A percentile compares a stretch with the other conserved stretches of the same genome.
Conservation (phyloP, 2,797 vertebrate genomes). For the Molossus molossus region DNA sequence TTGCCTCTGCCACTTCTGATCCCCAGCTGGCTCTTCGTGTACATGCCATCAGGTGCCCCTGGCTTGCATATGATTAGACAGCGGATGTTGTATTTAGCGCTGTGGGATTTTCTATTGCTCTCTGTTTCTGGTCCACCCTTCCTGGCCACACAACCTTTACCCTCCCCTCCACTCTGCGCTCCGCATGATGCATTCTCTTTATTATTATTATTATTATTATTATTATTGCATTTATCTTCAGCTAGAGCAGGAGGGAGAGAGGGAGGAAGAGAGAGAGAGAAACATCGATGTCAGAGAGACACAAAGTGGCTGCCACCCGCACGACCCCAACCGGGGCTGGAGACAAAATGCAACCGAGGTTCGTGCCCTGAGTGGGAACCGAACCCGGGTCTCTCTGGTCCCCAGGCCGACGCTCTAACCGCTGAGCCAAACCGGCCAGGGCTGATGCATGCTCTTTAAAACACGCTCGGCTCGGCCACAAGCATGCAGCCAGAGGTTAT, state of each 20-base stretch:
- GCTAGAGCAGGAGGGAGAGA: neutral
- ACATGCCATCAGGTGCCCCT: neutral
- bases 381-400: too few relatives aligned
- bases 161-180: neutral
- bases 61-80: neutral
- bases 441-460: neutral
- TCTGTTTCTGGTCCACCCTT: neutral
- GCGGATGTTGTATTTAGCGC: neutral
- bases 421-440: too few relatives aligned
- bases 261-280: neutral
- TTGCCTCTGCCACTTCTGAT: neutral
- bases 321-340: too few relatives aligned
- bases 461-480: neutral
- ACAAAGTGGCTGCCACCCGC: too few relatives aligned
- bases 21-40: neutral
- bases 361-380: too few relatives aligned
- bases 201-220: too few relatives aligned
- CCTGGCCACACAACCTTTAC: neutral
- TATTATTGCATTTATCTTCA: too few relatives aligned
- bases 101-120: accelerated
- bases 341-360: too few relatives aligned
- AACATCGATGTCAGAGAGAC: too few relatives aligned
- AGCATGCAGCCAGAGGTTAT: neutral
- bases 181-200: neutral
- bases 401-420: too few relatives aligned